Evolutionary conservation across 2,888 invertebrate genomes (phyloP).

Genomic region (Orgyia antiqua): DNA sequence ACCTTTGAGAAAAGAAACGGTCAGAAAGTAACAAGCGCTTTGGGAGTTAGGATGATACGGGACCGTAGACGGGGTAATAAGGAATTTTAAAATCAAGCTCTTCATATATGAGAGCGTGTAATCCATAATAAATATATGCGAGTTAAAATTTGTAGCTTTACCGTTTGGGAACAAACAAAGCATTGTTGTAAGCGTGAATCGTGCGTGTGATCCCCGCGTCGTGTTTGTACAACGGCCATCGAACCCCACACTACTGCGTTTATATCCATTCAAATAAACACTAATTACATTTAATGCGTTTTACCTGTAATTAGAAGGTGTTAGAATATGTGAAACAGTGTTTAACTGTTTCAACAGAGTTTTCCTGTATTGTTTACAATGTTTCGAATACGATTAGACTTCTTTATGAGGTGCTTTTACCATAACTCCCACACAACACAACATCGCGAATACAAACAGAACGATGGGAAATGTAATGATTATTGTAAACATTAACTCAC

Average conservation of each 20-base stretch:
- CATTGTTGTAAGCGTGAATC: conserved; percentile 44
- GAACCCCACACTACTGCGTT: conserved; percentile 46
- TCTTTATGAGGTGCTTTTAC: conserved; percentile 57
- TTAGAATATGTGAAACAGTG: conserved; percentile 66
- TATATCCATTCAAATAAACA: conserved; percentile 65
- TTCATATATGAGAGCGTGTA: conserved; percentile 33
- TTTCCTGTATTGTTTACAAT: conserved; percentile 53
- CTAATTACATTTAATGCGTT: conserved; percentile 72
- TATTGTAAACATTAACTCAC: conserved; percentile 52
- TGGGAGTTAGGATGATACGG: no score
- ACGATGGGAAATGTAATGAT: conserved; percentile 47
- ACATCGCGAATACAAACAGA: conserved; percentile 55
- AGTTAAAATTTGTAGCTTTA: conserved; percentile 38
- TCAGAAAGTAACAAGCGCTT: no score
- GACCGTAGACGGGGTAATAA: no score
- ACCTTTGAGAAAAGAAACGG: no score
- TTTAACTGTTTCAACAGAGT: conserved; percentile 53
- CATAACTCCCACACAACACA: conserved; percentile 49
- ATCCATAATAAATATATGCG: conserved; percentile 41
- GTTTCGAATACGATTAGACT: conserved; percentile 52
- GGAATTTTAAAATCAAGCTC: conserved; percentile 28
- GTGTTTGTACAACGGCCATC: conserved; percentile 49
- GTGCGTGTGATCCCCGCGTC: conserved; percentile 38
- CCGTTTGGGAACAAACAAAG: conserved; percentile 44
- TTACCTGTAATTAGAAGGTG: conserved; percentile 74